These are phyloP conservation scores for Hippopotamyrus pictus DNA, from an alignment of 2,797 vertebrate genomes.

Conservation along the genomic window DNA sequence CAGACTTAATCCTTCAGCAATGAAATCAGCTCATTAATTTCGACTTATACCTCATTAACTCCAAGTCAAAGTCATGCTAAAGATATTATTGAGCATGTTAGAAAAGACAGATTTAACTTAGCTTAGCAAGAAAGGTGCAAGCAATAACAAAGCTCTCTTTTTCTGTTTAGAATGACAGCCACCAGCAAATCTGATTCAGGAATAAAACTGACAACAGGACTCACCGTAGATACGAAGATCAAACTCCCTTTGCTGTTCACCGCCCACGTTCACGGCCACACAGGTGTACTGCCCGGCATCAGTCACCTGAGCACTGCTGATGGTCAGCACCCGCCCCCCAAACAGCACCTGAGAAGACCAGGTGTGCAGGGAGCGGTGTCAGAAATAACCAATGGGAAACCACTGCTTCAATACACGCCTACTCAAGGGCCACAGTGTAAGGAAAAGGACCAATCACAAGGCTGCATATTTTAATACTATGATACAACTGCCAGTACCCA, in stretches of 20 bases:
- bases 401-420: background rate
- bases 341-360: slow-evolving; percentile 68
- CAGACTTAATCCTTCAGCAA: slow-evolving; percentile 28
- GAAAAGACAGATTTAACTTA: background rate
- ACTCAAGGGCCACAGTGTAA: too few relatives aligned
- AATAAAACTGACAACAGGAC: slow-evolving; percentile 28
- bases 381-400: background rate
- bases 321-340: slow-evolving; percentile 72
- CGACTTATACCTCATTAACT: background rate
- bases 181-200: background rate
- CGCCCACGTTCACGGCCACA: slow-evolving; percentile 89
- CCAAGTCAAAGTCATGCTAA: background rate
- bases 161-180: background rate
- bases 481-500: background rate
- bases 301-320: slow-evolving; percentile 77
- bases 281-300: slow-evolving; percentile 85
- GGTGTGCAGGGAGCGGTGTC: background rate
- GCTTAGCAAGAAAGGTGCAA: background rate
- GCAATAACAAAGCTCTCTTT: background rate
- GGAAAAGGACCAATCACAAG: background rate
- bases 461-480: background rate
- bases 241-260: slow-evolving; percentile 79
- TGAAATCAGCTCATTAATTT: background rate
- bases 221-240: slow-evolving; percentile 83
- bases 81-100: background rate